Conservation (phyloP, 2,113 vertebrate genomes). For the Hassar affinis region DNA sequence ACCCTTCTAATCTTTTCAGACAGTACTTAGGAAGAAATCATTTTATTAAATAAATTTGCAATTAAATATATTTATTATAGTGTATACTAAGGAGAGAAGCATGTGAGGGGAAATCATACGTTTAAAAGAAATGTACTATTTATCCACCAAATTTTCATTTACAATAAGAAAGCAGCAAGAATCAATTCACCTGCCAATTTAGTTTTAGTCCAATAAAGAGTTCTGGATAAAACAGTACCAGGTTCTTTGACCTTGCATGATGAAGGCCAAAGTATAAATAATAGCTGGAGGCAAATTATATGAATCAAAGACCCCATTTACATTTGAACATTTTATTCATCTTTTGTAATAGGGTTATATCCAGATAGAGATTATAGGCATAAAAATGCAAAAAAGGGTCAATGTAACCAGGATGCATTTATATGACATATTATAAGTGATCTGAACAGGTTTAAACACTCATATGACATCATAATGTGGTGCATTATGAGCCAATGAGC, state of each 20-base stretch:
- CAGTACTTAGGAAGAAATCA: neutral
- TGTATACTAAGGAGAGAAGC: neutral
- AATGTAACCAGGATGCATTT: neutral
- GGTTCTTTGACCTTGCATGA: neutral
- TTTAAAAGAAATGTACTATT: neutral
- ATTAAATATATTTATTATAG: neutral
- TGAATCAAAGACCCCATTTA: neutral
- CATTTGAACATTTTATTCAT: neutral
- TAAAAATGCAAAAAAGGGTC: neutral
- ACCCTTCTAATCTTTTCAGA: neutral
- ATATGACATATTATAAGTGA: neutral
- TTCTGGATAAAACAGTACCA: neutral
- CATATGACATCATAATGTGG: neutral
- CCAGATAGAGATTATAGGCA: neutral
- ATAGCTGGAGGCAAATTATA: neutral
- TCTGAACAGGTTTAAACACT: neutral
- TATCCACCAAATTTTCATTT: neutral
- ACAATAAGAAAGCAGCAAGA: neutral
- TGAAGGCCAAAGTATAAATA: neutral
- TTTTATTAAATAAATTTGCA: neutral
- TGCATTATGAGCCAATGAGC: neutral
- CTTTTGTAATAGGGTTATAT: neutral
- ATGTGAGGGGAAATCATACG: neutral
- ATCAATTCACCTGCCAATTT: neutral
- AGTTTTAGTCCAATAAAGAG: neutral